Conservation (phyloP, 2,888 invertebrate genomes). For the Dicyrtoma fusca region DNA sequence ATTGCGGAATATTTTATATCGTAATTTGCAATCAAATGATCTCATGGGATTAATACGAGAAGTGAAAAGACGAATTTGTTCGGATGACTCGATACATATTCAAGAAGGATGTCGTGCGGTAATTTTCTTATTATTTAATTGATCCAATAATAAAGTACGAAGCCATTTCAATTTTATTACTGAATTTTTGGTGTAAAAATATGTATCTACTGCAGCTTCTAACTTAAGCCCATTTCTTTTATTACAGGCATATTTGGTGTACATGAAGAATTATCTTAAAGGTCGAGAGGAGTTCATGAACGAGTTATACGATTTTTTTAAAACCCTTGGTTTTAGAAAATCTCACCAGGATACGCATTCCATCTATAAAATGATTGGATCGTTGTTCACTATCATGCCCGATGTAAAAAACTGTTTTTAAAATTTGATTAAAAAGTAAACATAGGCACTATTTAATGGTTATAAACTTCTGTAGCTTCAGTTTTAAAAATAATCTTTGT, state of each 20-base stretch:
- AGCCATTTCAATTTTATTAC: no score
- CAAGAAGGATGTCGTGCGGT: constrained; percentile 37
- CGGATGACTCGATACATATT: constrained; percentile 25
- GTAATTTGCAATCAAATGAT: constrained; percentile 18
- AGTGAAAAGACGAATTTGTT: constrained; percentile 30
- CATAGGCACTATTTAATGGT: background rate
- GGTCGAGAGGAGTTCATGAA: constrained; percentile 11
- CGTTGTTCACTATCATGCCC: constrained; percentile 11
- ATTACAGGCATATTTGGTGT: constrained; percentile 30
- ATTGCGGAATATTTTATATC: constrained; percentile 26
- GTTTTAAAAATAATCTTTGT: no score
- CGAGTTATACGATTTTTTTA: constrained; percentile 33
- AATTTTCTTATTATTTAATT: background rate
- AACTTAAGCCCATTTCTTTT: no score
- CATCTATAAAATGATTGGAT: constrained; percentile 18
- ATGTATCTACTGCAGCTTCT: no score
- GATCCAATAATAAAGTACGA: no score
- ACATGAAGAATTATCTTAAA: constrained; percentile 33
- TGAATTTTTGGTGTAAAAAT: no score
- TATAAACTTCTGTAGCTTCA: background rate
- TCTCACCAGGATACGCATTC: constrained; percentile 18
- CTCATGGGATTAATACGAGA: constrained; percentile 14
- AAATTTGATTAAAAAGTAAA: no score
- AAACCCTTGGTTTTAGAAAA: constrained; percentile 9
- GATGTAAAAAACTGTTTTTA: constrained; percentile 12